Percentiles rank a stretch among this genome's conserved stretches.
phyloP scores from a whole-genome alignment of 2,113 vertebrate genomes.

The Baryphthengus martii region DNA sequence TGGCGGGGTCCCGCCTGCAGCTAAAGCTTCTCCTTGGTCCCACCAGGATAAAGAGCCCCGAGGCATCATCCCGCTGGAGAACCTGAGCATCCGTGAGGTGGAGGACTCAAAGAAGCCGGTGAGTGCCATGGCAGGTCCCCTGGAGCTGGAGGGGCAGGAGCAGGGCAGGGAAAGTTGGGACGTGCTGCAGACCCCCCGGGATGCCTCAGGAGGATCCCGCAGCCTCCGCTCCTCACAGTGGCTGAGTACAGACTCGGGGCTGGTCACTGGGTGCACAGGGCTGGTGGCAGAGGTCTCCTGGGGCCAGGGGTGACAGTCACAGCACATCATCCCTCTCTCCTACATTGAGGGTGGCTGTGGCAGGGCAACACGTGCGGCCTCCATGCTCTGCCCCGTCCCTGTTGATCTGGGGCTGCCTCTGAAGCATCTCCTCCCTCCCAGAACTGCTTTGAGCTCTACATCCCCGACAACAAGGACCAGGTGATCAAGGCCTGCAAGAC shows the following conservation, averaged over 20 bases:
- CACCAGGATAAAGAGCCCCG: slow-evolving; percentile 94
- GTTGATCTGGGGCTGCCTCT: not conserved
- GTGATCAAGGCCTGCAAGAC: slow-evolving; percentile 99
- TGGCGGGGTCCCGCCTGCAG: too few relatives aligned
- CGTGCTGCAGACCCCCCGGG: not conserved
- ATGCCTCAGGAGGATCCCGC: not conserved
- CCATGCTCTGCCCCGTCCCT: rapidly evolving
- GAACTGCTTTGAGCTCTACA: slow-evolving; percentile 98
- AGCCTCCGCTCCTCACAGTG: rapidly evolving
- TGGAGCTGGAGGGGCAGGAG: not conserved
- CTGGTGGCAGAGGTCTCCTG: not conserved
- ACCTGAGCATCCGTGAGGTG: slow-evolving; percentile 95
- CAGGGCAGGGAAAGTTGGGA: not conserved
- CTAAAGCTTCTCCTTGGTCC: not conserved
- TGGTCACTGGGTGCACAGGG: rapidly evolving
- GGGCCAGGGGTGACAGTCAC: rapidly evolving
- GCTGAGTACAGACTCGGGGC: not conserved
- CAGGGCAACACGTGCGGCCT: not conserved
- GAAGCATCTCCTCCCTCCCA: not conserved
- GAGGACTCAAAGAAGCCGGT: slow-evolving; percentile 96
- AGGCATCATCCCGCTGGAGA: slow-evolving; percentile 96
- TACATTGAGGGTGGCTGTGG: rapidly evolving
- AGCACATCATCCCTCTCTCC: rapidly evolving
- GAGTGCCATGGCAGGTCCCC: not conserved
- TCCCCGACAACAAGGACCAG: slow-evolving; percentile 96